Evolutionary conservation across 2,113 vertebrate genomes (phyloP).

Genomic region (Phainopepla nitens): DNA sequence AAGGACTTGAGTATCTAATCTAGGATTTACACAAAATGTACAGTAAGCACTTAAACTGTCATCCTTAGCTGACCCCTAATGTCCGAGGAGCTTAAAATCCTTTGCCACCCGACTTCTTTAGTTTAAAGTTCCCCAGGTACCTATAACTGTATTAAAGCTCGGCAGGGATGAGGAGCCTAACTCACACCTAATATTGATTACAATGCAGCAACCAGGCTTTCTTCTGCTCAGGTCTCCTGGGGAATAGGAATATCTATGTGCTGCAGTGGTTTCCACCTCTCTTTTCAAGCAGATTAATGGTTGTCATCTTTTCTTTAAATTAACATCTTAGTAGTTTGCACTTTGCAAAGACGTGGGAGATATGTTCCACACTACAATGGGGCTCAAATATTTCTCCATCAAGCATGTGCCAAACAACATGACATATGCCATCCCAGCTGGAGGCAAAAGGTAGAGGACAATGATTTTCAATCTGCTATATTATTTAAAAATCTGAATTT

Average conservation of each 20-base stretch:
- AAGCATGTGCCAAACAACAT: not conserved
- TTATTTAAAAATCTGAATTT: not conserved
- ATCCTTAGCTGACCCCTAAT: conserved; percentile 44
- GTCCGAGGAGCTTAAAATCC: conserved; percentile 24
- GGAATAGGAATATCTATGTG: not conserved
- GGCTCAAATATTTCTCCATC: not conserved
- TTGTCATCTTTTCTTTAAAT: not conserved
- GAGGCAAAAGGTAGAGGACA: not conserved
- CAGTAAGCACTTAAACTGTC: conserved; percentile 55
- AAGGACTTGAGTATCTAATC: conserved; percentile 43
- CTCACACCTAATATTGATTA: conserved; percentile 43
- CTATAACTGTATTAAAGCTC: conserved; percentile 37
- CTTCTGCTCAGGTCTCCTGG: not conserved
- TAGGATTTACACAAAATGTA: conserved; percentile 52
- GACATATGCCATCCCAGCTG: not conserved
- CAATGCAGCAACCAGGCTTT: conserved; percentile 13
- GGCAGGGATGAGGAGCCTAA: conserved; percentile 22
- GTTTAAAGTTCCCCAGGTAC: conserved; percentile 41
- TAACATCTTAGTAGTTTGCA: not conserved
- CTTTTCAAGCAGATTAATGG: conserved; percentile 5
- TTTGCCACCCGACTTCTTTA: conserved; percentile 9
- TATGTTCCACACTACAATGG: not conserved
- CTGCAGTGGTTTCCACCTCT: not conserved
- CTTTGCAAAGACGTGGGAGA: not conserved
- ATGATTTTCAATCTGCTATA: not conserved